phyloP scores from a whole-genome alignment of 2,113 vertebrate genomes.

The Tragulus kanchil region DNA sequence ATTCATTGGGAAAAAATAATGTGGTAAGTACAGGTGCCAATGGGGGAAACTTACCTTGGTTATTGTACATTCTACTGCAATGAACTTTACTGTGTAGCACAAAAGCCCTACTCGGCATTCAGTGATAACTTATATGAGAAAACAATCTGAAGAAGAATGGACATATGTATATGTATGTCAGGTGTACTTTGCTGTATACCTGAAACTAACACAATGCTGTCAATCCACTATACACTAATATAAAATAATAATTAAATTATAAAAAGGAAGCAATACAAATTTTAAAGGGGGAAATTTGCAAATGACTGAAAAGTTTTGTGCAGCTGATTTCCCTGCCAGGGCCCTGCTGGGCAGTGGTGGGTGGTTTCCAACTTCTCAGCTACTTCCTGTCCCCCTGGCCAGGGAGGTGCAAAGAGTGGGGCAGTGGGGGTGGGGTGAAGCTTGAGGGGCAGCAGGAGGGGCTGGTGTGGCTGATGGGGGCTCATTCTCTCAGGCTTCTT shows the following conservation, averaged over 20 bases:
- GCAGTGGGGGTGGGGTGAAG: neutral
- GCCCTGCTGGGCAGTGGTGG: fast-evolving
- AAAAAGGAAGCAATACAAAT: neutral
- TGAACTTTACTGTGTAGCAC: neutral
- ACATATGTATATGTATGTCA: neutral
- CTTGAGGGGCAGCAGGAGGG: neutral
- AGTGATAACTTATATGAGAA: neutral
- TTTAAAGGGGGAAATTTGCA: neutral
- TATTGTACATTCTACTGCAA: neutral
- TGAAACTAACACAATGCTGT: neutral
- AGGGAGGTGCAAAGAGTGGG: neutral
- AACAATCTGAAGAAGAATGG: neutral
- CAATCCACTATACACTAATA: neutral
- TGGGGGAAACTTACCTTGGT: neutral
- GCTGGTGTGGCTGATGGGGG: neutral
- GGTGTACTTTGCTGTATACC: neutral
- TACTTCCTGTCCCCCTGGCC: neutral
- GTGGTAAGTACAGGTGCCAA: neutral
- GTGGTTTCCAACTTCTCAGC: neutral
- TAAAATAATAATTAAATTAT: neutral
- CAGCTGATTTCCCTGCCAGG: neutral
- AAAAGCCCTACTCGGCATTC: neutral
- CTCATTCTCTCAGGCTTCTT: slow-evolving; percentile 54
- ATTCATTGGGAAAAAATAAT: neutral
- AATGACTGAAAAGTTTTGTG: neutral